Conservation (phyloP, 2,888 invertebrate genomes). For the Eurytoma adleriae region DNA sequence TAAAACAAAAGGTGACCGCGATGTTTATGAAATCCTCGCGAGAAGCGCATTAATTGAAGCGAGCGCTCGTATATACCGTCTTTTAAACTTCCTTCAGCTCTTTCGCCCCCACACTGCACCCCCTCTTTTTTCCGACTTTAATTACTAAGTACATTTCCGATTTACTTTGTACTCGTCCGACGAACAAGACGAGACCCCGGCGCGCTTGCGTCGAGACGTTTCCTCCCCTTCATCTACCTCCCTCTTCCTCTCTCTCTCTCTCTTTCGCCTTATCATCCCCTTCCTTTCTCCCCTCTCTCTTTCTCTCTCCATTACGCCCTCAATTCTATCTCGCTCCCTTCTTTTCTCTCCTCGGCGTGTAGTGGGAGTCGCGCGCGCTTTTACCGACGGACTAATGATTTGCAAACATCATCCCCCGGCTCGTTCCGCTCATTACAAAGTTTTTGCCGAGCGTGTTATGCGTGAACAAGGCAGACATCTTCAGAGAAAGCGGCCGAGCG, state of each 20-base stretch:
- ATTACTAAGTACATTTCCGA: slow-evolving; percentile 58
- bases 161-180: slow-evolving; percentile 57
- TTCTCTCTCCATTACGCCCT: slow-evolving; percentile 33
- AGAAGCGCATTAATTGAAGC: slow-evolving; percentile 7
- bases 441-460: slow-evolving; percentile 65
- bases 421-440: slow-evolving; percentile 68
- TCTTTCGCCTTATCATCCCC: not conserved
- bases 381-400: slow-evolving; percentile 71
- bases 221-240: slow-evolving; percentile 2
- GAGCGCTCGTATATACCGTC: not conserved
- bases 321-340: slow-evolving; percentile 38
- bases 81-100: slow-evolving; percentile 14
- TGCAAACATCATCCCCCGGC: slow-evolving; percentile 70
- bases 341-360: slow-evolving; percentile 8
- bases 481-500: slow-evolving; percentile 46
- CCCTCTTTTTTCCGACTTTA: slow-evolving; percentile 40
- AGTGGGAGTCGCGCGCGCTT: slow-evolving; percentile 54
- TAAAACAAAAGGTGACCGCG: not conserved
- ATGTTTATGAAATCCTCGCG: slow-evolving; percentile 5
- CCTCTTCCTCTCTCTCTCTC: not conserved
- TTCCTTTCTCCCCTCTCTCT: slow-evolving; percentile 18
- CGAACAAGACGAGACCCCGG: slow-evolving; percentile 33
- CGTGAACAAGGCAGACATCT: slow-evolving; percentile 67
- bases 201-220: slow-evolving; percentile 28
- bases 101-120: not conserved